Percentiles rank a stretch among this genome's conserved stretches.
Evolutionary conservation across 2,797 vertebrate genomes (phyloP).

Genomic region (Pygocentrus nattereri): DNA sequence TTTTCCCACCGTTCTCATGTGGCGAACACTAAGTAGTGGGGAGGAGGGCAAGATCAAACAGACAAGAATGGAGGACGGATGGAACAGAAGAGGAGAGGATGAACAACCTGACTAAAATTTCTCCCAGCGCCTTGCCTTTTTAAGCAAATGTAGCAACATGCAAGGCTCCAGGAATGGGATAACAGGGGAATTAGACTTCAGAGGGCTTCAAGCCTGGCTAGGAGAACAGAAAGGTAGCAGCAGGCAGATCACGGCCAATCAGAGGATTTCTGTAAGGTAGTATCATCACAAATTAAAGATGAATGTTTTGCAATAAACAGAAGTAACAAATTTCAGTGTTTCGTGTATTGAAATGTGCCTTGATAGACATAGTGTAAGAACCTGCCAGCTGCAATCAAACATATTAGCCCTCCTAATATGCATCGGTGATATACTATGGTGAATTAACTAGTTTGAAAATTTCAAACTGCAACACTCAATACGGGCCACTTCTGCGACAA

Average conservation of each 20-base stretch:
- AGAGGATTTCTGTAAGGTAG: background rate
- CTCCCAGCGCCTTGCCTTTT: slow-evolving; percentile 46
- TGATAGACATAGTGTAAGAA: background rate
- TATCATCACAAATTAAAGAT: background rate
- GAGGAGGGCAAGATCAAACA: slow-evolving; percentile 78
- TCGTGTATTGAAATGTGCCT: no score
- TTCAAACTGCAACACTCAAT: no score
- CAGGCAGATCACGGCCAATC: background rate
- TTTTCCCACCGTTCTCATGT: slow-evolving; percentile 71
- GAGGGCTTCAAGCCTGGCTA: slow-evolving; percentile 76
- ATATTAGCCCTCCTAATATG: background rate
- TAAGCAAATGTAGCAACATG: slow-evolving; percentile 66
- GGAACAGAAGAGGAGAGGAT: slow-evolving; percentile 31
- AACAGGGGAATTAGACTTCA: slow-evolving; percentile 70
- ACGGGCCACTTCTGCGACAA: background rate
- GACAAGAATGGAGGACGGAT: slow-evolving; percentile 66
- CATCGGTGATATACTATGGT: background rate
- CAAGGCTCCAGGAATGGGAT: slow-evolving; percentile 28
- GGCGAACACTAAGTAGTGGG: slow-evolving; percentile 74
- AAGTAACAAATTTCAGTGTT: background rate
- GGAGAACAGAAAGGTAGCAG: slow-evolving; percentile 51
- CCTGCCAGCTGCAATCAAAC: background rate
- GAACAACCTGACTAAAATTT: slow-evolving; percentile 71
- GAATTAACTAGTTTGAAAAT: no score
- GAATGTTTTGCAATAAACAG: background rate